These are phyloP conservation scores for Apis cerana DNA, from an alignment of 1,140 invertebrate species.

Conservation along the genomic window DNA sequence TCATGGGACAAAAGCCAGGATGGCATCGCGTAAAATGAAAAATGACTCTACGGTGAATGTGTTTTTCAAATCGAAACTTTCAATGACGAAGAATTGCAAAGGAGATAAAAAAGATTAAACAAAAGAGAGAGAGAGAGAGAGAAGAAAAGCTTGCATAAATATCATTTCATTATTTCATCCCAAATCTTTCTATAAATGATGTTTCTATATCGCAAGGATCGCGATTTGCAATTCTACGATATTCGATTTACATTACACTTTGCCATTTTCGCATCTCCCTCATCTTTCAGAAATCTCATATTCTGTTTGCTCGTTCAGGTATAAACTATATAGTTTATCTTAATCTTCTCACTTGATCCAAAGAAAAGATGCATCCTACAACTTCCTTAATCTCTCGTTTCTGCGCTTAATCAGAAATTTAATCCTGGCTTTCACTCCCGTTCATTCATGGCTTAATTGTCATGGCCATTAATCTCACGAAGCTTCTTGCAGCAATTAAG, in stretches of 20 bases:
- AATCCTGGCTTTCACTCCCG: background rate
- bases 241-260: background rate
- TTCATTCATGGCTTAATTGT: background rate
- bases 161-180: background rate
- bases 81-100: background rate
- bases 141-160: background rate
- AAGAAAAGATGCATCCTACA: background rate
- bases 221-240: slow-evolving; percentile 23
- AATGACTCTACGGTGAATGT: no score
- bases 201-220: background rate
- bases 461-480: background rate
- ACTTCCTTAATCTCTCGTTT: background rate
- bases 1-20: slow-evolving; percentile 11
- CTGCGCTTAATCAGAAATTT: background rate
- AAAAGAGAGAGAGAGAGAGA: background rate
- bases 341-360: background rate
- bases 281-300: background rate
- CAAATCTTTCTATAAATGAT: background rate
- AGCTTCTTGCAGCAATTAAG: background rate
- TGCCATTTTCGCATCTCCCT: background rate
- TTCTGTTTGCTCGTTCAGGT: background rate
- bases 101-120: background rate
- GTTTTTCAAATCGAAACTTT: background rate
- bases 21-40: background rate
- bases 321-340: background rate